Conservation (phyloP, 2,113 vertebrate genomes). For the Cephalophus harveyi region DNA sequence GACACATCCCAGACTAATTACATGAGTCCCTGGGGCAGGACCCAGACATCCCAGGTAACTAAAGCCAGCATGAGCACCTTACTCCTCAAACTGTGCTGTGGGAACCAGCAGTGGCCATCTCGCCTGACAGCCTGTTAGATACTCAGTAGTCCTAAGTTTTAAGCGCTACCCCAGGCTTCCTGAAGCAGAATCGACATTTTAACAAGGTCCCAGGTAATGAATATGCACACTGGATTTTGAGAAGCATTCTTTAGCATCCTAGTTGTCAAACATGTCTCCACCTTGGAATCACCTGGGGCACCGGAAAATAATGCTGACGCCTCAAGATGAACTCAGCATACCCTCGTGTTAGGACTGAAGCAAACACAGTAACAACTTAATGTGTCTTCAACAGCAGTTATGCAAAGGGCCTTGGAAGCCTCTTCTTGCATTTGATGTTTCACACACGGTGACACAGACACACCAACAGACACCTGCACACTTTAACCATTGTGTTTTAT, state of each 20-base stretch:
- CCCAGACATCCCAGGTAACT: not conserved
- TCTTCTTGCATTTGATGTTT: not conserved
- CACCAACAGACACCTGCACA: not conserved
- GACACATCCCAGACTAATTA: not conserved
- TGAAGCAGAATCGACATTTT: not conserved
- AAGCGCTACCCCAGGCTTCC: not conserved
- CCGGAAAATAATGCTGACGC: not conserved
- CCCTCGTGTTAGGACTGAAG: not conserved
- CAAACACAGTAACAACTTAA: not conserved
- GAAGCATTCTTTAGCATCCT: not conserved
- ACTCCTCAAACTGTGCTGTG: not conserved
- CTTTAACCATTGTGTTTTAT: not conserved
- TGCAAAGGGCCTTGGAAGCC: not conserved
- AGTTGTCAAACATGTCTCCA: not conserved
- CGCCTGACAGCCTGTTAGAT: not conserved
- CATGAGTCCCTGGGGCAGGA: not conserved
- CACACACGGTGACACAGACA: not conserved
- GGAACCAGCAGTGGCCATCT: not conserved
- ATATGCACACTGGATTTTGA: not conserved
- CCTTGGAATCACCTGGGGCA: not conserved
- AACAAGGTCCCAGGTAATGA: not conserved
- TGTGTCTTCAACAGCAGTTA: not conserved
- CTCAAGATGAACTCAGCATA: not conserved
- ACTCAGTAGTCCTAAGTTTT: not conserved
- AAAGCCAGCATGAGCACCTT: not conserved